Evolutionary conservation across 2,113 vertebrate species (phyloP).

Genomic region (Podarcis muralis): DNA sequence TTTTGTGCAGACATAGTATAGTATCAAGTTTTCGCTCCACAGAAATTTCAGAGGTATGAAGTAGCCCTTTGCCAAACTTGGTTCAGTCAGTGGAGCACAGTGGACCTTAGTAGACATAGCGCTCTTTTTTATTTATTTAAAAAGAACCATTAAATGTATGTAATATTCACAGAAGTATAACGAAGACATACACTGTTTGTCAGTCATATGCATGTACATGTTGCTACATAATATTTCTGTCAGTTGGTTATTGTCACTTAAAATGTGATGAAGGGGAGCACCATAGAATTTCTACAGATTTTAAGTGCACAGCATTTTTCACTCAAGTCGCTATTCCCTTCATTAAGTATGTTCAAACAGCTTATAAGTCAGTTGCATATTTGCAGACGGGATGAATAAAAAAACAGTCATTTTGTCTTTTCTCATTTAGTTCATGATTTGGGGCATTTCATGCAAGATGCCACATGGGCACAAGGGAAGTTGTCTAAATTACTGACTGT

Average conservation of each 20-base stretch:
- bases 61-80: neutral
- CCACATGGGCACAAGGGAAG: neutral
- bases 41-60: neutral
- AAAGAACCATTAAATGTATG: constrained; percentile 5
- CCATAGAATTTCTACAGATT: neutral
- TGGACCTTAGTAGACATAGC: too few species aligned
- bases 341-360: neutral
- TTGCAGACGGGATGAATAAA: neutral
- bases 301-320: constrained; percentile 12
- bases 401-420: neutral
- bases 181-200: constrained; percentile 12
- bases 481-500: neutral
- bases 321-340: neutral
- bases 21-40: neutral
- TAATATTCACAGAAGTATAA: neutral
- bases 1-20: neutral
- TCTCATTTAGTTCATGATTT: neutral
- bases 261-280: constrained; percentile 25
- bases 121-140: neutral
- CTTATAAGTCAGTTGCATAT: neutral
- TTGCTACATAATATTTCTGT: constrained; percentile 30
- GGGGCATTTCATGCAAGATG: neutral
- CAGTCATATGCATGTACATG: constrained; percentile 16
- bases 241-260: constrained; percentile 39
- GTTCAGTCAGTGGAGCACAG: neutral